Base-by-base conservation (phyloP, 2,888 invertebrate species). In the Andrena bucephala region DNA sequence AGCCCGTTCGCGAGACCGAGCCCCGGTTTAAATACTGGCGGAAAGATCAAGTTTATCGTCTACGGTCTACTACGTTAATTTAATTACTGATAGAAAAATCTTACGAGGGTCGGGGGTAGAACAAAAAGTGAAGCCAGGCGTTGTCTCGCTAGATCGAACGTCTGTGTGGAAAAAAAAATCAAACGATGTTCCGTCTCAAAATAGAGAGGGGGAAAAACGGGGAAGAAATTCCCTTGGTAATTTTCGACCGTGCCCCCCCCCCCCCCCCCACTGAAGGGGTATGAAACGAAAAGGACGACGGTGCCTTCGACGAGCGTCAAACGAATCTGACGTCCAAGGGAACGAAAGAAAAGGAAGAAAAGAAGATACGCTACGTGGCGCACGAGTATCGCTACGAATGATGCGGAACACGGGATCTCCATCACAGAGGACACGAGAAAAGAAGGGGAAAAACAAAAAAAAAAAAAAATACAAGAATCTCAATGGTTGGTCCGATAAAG, bases 401-500 rank as follows among this genome's bases (percentile, higher is more conserved):
- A 20, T 24, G 62, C 13, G 31, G 10, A 10, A 50, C 27, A 50
- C 69, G 50, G 36, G 66, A 57, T 33, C 48, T 27, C 33, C n/a
- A 33, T 54, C 52, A 13, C 52, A 29, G 57, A 67, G 16, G 27
- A 65, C 36, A 36, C 67, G 20, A 24, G 13, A 66, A 66, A 31
- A 70, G 66, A 66, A 72, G 6, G 66, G 50, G 29, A 54, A 52
- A 65, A 8, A 33, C 31, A 48, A 29, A 16, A 52, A 69, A 85
- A 52, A 69, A 85, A 27, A 27, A 87, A 86, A 89, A 91, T 87
- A 89, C 52, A 78, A 54, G 77, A 91, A 92, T 92, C 91, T 93
- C 92, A 91, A 92, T 91, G 91, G 88, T 92, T 92, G 92, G 91
- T 91, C 92, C 90, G 88, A 91, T 91, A 91, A 92, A 93, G 93